Percentiles rank a stretch among this genome's conserved stretches.
Conservation (phyloP, 2,888 invertebrate species). For the Eristalinus aeneus region DNA sequence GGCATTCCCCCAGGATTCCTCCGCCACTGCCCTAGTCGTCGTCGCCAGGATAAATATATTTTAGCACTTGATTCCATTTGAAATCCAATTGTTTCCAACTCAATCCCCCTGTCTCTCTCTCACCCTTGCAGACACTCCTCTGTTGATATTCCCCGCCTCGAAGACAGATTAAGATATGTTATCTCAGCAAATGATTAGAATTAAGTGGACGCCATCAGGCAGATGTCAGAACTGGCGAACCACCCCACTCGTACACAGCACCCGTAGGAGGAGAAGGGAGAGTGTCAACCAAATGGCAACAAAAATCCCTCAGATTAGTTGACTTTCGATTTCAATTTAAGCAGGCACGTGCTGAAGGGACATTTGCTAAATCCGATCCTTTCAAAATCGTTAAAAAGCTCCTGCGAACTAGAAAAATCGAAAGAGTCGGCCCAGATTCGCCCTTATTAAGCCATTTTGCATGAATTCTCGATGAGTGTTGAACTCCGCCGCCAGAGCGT, state of each 20-base stretch:
- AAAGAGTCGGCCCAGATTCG: background rate
- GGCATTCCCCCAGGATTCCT: background rate
- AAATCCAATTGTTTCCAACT: constrained; percentile 28
- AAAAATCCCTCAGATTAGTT: constrained; percentile 40
- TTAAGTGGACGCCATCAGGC: constrained; percentile 42
- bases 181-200: constrained; percentile 47
- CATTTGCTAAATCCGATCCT: constrained; percentile 16
- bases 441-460: constrained; percentile 51
- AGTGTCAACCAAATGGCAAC: background rate
- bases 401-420: constrained; percentile 46
- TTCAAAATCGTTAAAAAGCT: constrained; percentile 44
- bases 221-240: constrained; percentile 16
- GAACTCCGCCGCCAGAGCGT: background rate
- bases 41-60: background rate
- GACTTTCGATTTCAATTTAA: constrained; percentile 52
- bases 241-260: background rate
- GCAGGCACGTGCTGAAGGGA: constrained; percentile 31
- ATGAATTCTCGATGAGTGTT: constrained; percentile 29
- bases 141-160: background rate
- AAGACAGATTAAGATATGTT: background rate
- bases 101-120: background rate
- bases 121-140: constrained; percentile 37
- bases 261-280: background rate
- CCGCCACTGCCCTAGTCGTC: too few species aligned
- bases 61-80: background rate